phyloP scores from a whole-genome alignment of 2,113 vertebrate species.

The Ciconia stormi region DNA sequence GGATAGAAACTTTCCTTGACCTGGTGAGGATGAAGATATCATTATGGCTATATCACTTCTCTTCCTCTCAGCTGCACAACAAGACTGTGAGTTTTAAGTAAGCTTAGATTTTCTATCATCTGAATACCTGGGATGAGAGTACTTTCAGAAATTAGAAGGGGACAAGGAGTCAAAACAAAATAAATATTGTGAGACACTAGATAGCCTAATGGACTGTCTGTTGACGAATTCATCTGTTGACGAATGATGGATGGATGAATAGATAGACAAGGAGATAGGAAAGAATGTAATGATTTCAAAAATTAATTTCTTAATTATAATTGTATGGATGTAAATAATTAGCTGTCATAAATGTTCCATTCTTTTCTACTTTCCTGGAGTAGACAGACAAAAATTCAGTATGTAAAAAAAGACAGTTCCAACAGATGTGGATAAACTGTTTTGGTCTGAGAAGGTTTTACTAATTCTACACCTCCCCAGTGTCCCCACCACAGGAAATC shows the following conservation, averaged over 20 bases:
- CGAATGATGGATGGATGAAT: not conserved
- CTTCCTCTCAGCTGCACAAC: not conserved
- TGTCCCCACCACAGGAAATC: not conserved
- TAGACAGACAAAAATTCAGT: not conserved
- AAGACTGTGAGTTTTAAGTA: no score
- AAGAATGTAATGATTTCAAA: not conserved
- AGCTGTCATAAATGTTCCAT: not conserved
- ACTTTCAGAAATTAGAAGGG: not conserved
- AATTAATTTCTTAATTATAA: not conserved
- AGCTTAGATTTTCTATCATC: not conserved
- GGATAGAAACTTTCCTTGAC: not conserved
- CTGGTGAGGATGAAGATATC: fast-evolving
- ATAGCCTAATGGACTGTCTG: not conserved
- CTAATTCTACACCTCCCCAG: not conserved
- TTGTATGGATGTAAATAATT: not conserved
- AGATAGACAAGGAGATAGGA: not conserved
- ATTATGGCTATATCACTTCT: not conserved
- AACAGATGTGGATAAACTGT: not conserved
- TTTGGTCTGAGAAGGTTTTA: not conserved
- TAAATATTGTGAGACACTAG: not conserved
- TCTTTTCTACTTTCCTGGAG: not conserved
- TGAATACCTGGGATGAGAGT: not conserved
- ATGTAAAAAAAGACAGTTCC: not conserved
- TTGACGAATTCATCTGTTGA: not conserved
- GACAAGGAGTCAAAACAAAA: not conserved